Base-by-base conservation (phyloP, 30 jellyfish, hydroid and myxozoan genomes). In the Mastigias papua region DNA sequence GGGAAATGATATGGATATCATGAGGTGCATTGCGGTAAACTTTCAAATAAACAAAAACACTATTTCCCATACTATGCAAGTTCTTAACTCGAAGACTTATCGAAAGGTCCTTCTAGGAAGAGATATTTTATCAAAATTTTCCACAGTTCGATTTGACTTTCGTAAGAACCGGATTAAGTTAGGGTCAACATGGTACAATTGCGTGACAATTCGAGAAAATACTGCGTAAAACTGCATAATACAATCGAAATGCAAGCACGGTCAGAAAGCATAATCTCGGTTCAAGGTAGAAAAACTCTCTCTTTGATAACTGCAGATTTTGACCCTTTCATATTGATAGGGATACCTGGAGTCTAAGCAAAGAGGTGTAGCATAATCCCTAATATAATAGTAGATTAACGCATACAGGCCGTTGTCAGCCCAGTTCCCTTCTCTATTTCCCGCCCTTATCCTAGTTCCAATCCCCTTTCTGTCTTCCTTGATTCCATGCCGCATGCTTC, bases 281-380 rank as follows among this genome's bases (percentile, higher is more conserved):
- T 83, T 51, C 49, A 83, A 83, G 69, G 80, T 70, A 48, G 48
- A 46, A 61, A 73, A 60, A 46, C 73, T 42, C 31, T 84, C 31
- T 85, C 93, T 26, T 70, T 83, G 70, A 22, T 68, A 2, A 86
- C 35, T 13, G 93, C 79, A 46, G 93, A 70, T 69, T 83, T 83
- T 83, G 93, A 83, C 46, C 93, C 93, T 17, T 21, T 73, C 3
- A 37, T 46, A 21, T 50, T 83, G 19, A 26, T 16, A 33, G 93
- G 79, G 23, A 70, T 34, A 20, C 42, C 87, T 7, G 87, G 87
- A 21, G 61, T 57, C 51, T 54, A 83, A 34, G 80, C 79, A 10
- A 37, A 69, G 26, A 23, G 65, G 15, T 69, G 87, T 2, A 85
- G 93, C 1, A 84, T 83, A 37, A 83, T 83, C 71, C 79, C 87